Base-by-base conservation (phyloP, 2,888 invertebrate species). In the Megastigmus dorsalis region DNA sequence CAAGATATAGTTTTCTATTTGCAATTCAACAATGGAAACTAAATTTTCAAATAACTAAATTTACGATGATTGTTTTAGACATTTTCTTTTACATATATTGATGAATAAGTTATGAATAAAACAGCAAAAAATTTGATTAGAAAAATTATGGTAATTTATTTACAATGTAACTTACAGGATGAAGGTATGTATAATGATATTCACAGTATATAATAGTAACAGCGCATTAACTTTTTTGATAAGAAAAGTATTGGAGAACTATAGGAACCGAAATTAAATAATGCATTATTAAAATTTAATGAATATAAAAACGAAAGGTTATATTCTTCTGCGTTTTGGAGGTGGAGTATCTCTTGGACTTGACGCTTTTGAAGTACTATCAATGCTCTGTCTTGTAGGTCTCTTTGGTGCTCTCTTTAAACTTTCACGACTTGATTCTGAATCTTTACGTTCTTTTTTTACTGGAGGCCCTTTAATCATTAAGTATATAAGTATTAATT, bases 321-420 rank as follows among this genome's bases (percentile, higher is more conserved):
- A 86, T 83, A 86, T 84, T 71, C 88, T 83, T 74, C 88, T 82
- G 66, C 88, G 84, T 80, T 88, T 88, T 0, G 84, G 83, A 0
- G 88, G 88, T 7, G 88, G 88, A 28, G 88, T 88, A 77, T 88
- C 86, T 52, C 88, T 81, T 30, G 88, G 88, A 79, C 88, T 88
- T 1, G 87, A 82, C 7, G 86, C 82, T 79, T 87, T 88, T 2
- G 84, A 83, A 5, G 84, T 81, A 63, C 83, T 87, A 60, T 88
- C 88, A 15, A 82, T 80, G 52, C 88, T 88, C 75, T 88, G 88
- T 75, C 88, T 84, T 1, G 88, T 88, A 36, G 88, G 87, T 74
- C 88, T 83, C 77, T 88, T 88, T 7, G 84, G 83, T 7, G 83
- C 85, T 78, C 88, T 78, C 55, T 88, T 88, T 15, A 84, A 79